Conservation (phyloP, 2,888 invertebrate species). For the Conistra vaccinii region DNA sequence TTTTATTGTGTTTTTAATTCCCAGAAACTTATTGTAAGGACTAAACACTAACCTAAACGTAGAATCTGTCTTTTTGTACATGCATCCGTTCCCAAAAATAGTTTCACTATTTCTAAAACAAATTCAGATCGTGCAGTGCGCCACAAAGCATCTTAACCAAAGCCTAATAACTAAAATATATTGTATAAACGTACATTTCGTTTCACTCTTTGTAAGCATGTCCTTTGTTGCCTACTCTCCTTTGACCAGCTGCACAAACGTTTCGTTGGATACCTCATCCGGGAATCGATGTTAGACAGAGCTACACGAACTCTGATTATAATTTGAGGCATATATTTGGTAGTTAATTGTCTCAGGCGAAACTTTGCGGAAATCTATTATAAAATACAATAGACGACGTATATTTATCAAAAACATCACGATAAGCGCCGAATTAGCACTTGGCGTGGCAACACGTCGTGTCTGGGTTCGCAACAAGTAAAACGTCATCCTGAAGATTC, state of each 20-base stretch:
- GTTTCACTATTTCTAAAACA: not conserved
- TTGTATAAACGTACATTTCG: slow-evolving; percentile 26
- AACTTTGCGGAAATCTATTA: too few species aligned
- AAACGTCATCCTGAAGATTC: too few species aligned
- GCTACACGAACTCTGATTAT: not conserved
- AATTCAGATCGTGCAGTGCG: not conserved
- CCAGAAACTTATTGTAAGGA: not conserved
- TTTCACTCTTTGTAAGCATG: slow-evolving; percentile 26
- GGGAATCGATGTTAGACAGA: slow-evolving; percentile 9
- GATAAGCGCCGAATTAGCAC: too few species aligned
- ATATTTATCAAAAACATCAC: too few species aligned
- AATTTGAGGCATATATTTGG: too few species aligned
- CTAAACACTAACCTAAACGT: not conserved
- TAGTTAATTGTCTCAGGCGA: too few species aligned
- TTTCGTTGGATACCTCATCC: not conserved
- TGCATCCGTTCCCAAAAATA: not conserved
- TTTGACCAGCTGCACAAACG: slow-evolving; percentile 41
- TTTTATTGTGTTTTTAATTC: too few species aligned
- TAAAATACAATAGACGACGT: too few species aligned
- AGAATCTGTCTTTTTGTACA: not conserved
- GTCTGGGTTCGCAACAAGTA: too few species aligned
- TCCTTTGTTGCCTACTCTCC: slow-evolving; percentile 30
- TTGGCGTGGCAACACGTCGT: too few species aligned
- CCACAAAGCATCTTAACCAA: slow-evolving; percentile 11
- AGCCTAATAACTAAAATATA: slow-evolving; percentile 13